Percentiles rank a stretch among this genome's conserved stretches.
Evolutionary conservation across 1,140 invertebrate species (phyloP).

Genomic region (Pectinophora gossypiella): DNA sequence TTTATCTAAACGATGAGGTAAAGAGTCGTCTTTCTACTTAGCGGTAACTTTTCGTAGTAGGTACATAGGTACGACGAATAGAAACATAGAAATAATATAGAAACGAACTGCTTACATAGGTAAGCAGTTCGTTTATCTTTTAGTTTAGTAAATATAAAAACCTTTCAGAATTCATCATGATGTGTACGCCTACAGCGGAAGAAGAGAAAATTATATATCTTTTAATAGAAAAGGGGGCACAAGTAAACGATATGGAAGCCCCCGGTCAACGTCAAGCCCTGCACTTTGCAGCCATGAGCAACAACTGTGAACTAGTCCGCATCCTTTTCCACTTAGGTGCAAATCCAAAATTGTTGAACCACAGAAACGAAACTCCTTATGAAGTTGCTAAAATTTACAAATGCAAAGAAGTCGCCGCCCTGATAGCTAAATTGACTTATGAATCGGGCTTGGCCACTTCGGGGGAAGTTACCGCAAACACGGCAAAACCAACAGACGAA

Average conservation of each 20-base stretch:
- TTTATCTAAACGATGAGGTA: no score
- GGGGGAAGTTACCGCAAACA: no score
- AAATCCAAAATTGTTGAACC: constrained; percentile 38
- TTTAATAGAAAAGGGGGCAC: constrained; percentile 45
- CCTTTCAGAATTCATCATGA: constrained; percentile 56
- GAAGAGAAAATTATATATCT: constrained; percentile 44
- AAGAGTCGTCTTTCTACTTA: no score
- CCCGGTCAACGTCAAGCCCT: constrained; percentile 53
- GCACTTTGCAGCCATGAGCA: constrained; percentile 64
- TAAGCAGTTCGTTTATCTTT: no score
- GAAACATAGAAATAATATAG: no score
- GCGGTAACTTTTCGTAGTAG: no score
- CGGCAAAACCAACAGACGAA: no score
- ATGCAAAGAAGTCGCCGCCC: constrained; percentile 36
- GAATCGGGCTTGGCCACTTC: no score
- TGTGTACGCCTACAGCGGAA: constrained; percentile 48
- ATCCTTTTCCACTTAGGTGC: constrained; percentile 48
- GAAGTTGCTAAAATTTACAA: constrained; percentile 45
- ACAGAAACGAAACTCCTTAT: constrained; percentile 47
- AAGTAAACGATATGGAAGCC: constrained; percentile 46
- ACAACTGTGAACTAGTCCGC: constrained; percentile 42
- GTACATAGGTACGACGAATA: no score
- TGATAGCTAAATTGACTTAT: no score
- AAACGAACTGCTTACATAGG: no score
- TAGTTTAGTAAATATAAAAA: neutral